Conservation (phyloP, 2,797 vertebrate genomes). For the Cyprinodon diabolis region DNA sequence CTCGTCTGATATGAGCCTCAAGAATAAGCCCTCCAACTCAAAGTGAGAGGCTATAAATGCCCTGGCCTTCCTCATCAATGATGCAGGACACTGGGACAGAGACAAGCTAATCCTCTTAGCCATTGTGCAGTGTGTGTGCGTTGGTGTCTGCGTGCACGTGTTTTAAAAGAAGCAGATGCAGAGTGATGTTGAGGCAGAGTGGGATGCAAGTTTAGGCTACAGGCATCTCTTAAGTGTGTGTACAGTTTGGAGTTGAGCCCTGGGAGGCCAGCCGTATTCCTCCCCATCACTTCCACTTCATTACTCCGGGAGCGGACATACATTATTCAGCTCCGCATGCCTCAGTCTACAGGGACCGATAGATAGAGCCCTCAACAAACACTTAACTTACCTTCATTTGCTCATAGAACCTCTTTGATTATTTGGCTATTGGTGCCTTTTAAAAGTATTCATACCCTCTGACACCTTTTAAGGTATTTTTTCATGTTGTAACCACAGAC, state of each 20-base stretch:
- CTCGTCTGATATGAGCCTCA: slow-evolving; percentile 44
- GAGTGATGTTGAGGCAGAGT: slow-evolving; percentile 54
- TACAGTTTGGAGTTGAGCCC: slow-evolving; percentile 77
- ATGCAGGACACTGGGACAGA: slow-evolving; percentile 74
- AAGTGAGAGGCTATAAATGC: slow-evolving; percentile 72
- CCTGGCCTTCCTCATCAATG: slow-evolving; percentile 76
- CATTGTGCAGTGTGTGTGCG: slow-evolving; percentile 34
- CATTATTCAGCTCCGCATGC: slow-evolving; percentile 80
- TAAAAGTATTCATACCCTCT: neutral
- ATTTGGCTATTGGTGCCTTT: slow-evolving; percentile 12
- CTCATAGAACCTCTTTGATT: slow-evolving; percentile 54
- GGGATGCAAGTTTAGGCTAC: slow-evolving; percentile 63
- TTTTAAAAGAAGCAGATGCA: slow-evolving; percentile 34
- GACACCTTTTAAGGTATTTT: neutral
- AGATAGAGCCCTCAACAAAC: slow-evolving; percentile 81
- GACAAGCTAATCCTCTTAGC: slow-evolving; percentile 81
- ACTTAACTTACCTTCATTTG: slow-evolving; percentile 73
- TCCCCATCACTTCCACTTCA: slow-evolving; percentile 83
- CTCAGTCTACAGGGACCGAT: slow-evolving; percentile 76
- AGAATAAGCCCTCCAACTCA: slow-evolving; percentile 52
- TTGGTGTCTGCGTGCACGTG: slow-evolving; percentile 36
- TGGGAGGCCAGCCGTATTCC: slow-evolving; percentile 78
- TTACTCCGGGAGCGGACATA: slow-evolving; percentile 79
- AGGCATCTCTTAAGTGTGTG: slow-evolving; percentile 80
- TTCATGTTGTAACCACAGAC: neutral